Base-by-base conservation (phyloP, 2,113 vertebrate species). In the Lepus americanus region DNA sequence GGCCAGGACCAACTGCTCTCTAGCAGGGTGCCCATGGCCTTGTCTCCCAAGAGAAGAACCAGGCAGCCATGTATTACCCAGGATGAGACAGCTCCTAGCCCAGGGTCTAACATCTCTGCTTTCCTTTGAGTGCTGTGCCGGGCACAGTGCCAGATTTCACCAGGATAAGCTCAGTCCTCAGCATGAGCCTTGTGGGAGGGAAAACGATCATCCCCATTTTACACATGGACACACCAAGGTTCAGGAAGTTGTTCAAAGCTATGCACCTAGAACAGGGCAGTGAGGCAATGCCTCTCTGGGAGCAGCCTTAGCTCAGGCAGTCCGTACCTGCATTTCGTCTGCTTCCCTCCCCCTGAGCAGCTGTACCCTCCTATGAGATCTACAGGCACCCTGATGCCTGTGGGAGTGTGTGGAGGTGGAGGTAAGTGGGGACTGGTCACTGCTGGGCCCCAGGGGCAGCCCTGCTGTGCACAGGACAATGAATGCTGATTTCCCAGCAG, bases 41-140 rank as follows among this genome's bases (percentile, higher is more conserved):
- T 19, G 3, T 0, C 12, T 64, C 84, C 59, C 33, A 39, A 51
- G 36, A 27, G 82, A 36, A 8, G n/a, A 55, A 29, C 44, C 22
- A 51, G 80, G 36, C 6, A 44, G 55, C 13, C 0, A 0, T 36
- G 22, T 11, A 51, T 20, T n/a, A 9, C 31, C 73, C 13, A 29
- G 13, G 53, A 4, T 13, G 61, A 53, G 20, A n/a, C 1, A 63
- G 22, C 76, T n/a, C 69, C 55, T 8, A 10, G 20, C 5, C 8
- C 20, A 23, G 44, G 22, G 39, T 3, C 5, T 9, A 3, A 16
- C 11, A 27, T n/a, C 59, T 63, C 63, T 9, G 0, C 8, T 55
- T 44, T 17, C 12, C 31, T 20, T 0, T 20, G 10, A 36, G 27
- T 0, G 0, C 27, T 36, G 6, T 9, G 5, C 55, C 31, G 9